Base-by-base conservation (phyloP, 2,888 invertebrate genomes). In the Craniophora ligustri region DNA sequence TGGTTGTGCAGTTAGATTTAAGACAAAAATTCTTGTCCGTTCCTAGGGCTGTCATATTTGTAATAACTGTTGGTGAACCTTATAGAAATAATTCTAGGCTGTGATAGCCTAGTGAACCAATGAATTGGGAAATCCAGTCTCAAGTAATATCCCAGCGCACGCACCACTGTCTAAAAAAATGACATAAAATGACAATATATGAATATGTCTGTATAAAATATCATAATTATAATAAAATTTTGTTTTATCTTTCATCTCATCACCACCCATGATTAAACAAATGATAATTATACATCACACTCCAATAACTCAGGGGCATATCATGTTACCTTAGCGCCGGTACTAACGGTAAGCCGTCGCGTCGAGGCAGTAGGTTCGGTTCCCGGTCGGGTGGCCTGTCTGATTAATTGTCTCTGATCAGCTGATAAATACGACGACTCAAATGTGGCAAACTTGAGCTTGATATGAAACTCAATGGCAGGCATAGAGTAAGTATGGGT, bases 391-490 rank as follows among this genome's bases (percentile, higher is more conserved):
- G 50, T 72, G 67, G 63, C 72, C 62, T 56, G 82, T 81, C 81
- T 51, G 65, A 66, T 73, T 73, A 63, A 79, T 73, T 59, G 76
- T 75, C 72, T 57, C 56, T 67, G 78, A 78, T 76, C 54, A 51
- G 44, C 53, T 62, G 76, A 70, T 71, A 72, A 67, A 55, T 58
- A 56, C 59, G 67, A 65, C 47, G 49, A 54, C 54, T 46, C 26
- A 59, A 64, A 68, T 72, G 66, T 50, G 35, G 38, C 69, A 62
- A 71, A 75, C 79, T 78, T 81, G 81, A 77, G 75, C 76, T 72
- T 76, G 72, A 78, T 71, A 63, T 60, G 55, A 47, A n/a, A 45
- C 23, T 48, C 31, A 41, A 48, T 45, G 42, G 30, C 15, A 0
- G 10, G 0, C 56, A 62, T 38, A 66, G 62, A 72, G 26, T 60